Evolutionary conservation across 2,113 vertebrate genomes (phyloP).

Genomic region (Scatophagus argus): DNA sequence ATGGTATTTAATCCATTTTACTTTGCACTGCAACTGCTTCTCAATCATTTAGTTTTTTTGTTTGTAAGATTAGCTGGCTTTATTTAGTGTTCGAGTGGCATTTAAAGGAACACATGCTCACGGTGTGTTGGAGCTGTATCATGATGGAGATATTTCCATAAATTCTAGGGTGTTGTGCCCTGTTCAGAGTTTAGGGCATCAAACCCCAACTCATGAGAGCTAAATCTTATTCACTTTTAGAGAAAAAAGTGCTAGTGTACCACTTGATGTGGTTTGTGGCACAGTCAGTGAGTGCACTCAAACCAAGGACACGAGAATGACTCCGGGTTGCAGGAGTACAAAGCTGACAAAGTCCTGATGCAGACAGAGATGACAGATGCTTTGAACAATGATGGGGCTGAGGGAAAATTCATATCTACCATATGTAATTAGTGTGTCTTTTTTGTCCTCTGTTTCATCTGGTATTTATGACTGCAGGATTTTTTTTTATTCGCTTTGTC

Average conservation of each 20-base stretch:
- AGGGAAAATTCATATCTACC: constrained; percentile 29
- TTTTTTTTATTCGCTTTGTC: background rate
- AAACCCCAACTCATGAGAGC: too few species aligned
- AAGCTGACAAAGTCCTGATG: background rate
- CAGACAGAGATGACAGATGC: constrained; percentile 15
- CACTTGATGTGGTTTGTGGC: background rate
- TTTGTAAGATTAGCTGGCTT: too few species aligned
- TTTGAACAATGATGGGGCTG: background rate
- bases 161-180: too few species aligned
- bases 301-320: constrained; percentile 8
- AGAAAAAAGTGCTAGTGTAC: background rate
- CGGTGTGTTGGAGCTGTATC: background rate
- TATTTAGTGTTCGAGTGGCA: too few species aligned
- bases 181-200: too few species aligned
- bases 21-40: background rate
- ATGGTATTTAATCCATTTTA: background rate
- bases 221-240: background rate
- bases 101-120: too few species aligned
- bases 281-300: background rate
- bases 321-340: background rate
- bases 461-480: constrained; percentile 6
- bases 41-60: too few species aligned
- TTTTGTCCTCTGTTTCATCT: constrained; percentile 18
- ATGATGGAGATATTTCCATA: background rate
- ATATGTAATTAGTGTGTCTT: constrained; percentile 31